Conservation (phyloP, 2,797 vertebrate species). For the Sebastes umbrosus region DNA sequence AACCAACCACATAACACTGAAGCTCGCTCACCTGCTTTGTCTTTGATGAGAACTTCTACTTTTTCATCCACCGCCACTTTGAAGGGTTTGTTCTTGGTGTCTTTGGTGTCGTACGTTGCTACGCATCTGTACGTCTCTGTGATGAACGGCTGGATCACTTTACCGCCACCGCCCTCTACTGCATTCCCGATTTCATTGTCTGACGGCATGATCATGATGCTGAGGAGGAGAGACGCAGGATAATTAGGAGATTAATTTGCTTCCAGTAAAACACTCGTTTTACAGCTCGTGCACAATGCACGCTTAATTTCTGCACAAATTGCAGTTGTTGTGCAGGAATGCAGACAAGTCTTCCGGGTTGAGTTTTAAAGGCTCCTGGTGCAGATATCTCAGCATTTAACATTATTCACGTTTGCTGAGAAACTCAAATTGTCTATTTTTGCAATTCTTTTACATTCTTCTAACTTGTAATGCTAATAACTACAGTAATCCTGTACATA, state of each 20-base stretch:
- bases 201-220: conserved; percentile 87
- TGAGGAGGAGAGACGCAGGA: conserved; percentile 51
- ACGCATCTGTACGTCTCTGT: conserved; percentile 86
- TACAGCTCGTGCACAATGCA: background rate
- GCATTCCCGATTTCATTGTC: conserved; percentile 51
- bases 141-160: conserved; percentile 82
- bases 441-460: background rate
- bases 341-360: background rate
- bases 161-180: background rate
- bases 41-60: conserved; percentile 89
- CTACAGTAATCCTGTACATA: background rate
- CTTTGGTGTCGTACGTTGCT: conserved; percentile 86
- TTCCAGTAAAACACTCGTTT: too few species aligned
- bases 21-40: conserved; percentile 84
- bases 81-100: conserved; percentile 87
- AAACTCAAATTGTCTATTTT: too few species aligned
- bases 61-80: conserved; percentile 77
- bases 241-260: background rate
- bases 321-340: background rate
- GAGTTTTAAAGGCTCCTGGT: background rate
- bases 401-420: too few species aligned
- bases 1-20: background rate
- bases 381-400: too few species aligned
- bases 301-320: background rate
- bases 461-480: background rate